A percentile compares a stretch with the other conserved stretches of the same genome.
These are phyloP conservation scores for Agrochola circellaris DNA, from an alignment of 2,888 invertebrate species.

Conservation along the genomic window DNA sequence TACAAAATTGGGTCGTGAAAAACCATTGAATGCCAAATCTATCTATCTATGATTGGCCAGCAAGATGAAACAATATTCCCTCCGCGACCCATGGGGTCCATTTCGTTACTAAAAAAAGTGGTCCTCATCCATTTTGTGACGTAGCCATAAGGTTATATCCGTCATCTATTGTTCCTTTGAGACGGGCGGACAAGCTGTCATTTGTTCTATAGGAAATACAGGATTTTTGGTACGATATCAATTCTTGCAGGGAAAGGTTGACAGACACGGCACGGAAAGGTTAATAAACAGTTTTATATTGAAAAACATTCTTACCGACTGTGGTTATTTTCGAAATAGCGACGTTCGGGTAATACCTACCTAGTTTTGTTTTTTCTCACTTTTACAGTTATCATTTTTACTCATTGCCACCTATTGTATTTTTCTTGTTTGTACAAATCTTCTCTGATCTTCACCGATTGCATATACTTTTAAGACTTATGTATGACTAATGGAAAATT, in stretches of 20 bases:
- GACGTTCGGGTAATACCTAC: neutral
- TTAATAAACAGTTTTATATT: neutral
- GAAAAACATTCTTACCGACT: neutral
- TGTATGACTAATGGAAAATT: neutral
- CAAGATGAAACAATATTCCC: conserved; percentile 57
- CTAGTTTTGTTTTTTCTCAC: neutral
- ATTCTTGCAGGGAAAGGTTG: neutral
- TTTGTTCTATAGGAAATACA: conserved; percentile 17
- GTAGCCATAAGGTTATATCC: conserved; percentile 27
- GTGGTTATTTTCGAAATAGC: neutral
- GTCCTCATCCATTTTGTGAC: conserved; percentile 37
- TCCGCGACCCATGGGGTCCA: conserved; percentile 26
- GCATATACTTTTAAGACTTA: neutral
- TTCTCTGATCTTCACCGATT: neutral
- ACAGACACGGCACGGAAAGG: neutral
- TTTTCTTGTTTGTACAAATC: neutral
- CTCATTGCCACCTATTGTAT: neutral
- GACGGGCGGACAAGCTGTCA: conserved; percentile 35
- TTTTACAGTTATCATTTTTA: neutral
- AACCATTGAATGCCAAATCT: conserved; percentile 10
- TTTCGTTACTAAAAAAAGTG: conserved; percentile 53
- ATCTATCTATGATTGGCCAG: conserved; percentile 42
- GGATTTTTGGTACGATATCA: conserved; percentile 2
- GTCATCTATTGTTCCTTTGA: conserved; percentile 42
- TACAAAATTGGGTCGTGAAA: neutral